Evolutionary conservation across 2,113 vertebrate species (phyloP).

Genomic region (Pterocles gutturalis): DNA sequence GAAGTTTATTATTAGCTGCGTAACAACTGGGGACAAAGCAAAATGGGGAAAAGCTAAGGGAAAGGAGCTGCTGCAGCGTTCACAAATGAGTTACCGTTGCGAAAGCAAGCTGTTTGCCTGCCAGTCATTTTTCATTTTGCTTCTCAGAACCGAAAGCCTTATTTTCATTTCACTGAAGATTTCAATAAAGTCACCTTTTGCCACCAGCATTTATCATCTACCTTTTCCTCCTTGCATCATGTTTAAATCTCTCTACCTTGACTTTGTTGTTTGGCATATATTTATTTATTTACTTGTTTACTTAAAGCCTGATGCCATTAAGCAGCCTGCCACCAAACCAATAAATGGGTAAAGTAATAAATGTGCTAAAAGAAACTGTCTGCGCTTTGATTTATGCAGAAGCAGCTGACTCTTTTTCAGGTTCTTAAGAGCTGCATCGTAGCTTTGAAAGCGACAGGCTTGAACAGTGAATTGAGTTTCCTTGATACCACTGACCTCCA

Average conservation of each 20-base stretch:
- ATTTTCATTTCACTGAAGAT: slow-evolving; percentile 10
- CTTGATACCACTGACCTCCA: slow-evolving; percentile 51
- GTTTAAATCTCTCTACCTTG: not conserved
- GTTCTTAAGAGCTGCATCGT: not conserved
- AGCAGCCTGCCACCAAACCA: not conserved
- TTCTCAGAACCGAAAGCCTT: not conserved
- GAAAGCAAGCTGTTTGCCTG: not conserved
- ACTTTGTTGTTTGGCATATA: not conserved
- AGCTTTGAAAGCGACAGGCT: slow-evolving; percentile 39
- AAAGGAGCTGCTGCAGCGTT: not conserved
- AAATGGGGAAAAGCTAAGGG: not conserved
- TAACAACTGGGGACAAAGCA: not conserved
- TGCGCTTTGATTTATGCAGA: slow-evolving; percentile 12
- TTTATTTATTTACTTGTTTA: slow-evolving; percentile 52
- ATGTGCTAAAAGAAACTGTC: slow-evolving; percentile 25
- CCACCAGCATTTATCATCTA: not conserved
- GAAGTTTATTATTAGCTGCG: not conserved
- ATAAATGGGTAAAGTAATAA: slow-evolving; percentile 14
- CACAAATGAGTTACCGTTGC: not conserved
- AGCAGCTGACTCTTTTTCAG: slow-evolving; percentile 14
- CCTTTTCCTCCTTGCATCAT: not conserved
- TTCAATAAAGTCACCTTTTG: slow-evolving; percentile 21
- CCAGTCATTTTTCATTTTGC: slow-evolving; percentile 6
- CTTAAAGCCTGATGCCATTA: not conserved
- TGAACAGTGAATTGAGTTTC: slow-evolving; percentile 25